These are phyloP conservation scores for Heloderma charlesbogerti DNA, from an alignment of 2,113 vertebrate species.

Conservation along the genomic window DNA sequence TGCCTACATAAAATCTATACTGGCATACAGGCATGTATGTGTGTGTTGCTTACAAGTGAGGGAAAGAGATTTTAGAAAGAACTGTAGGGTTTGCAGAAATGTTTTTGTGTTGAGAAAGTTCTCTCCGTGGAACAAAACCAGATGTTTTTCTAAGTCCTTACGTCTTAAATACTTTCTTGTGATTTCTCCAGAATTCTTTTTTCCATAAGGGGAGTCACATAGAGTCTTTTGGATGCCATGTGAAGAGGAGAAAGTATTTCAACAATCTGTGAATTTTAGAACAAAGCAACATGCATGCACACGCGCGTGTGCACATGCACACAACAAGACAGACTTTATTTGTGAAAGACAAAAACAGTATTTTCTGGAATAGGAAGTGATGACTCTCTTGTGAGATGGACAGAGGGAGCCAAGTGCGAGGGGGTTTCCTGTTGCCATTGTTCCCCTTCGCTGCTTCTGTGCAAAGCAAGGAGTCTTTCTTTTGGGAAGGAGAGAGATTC, in stretches of 20 bases:
- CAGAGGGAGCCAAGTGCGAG: slow-evolving; percentile 20
- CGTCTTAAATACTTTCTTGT: slow-evolving; percentile 52
- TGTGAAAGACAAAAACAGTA: slow-evolving; percentile 45
- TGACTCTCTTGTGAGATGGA: background rate
- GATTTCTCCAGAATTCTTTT: slow-evolving; percentile 56
- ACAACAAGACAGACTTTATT: slow-evolving; percentile 58
- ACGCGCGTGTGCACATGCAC: background rate
- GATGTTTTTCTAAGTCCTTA: slow-evolving; percentile 73
- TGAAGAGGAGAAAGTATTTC: slow-evolving; percentile 4
- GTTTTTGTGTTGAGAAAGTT: slow-evolving; percentile 69
- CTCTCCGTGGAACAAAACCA: slow-evolving; percentile 70
- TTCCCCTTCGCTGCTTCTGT: background rate
- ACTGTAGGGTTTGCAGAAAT: slow-evolving; percentile 67
- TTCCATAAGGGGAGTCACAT: slow-evolving; percentile 50
- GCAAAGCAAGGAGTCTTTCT: background rate
- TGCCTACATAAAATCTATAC: slow-evolving; percentile 42
- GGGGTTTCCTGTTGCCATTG: slow-evolving; percentile 52
- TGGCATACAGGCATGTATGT: slow-evolving; percentile 62
- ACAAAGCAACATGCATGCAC: slow-evolving; percentile 1
- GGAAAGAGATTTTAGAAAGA: slow-evolving; percentile 62
- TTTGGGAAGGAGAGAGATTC: slow-evolving; percentile 14
- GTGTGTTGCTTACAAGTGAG: slow-evolving; percentile 29
- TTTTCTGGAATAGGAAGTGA: slow-evolving; percentile 36
- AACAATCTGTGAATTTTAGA: slow-evolving; percentile 4
- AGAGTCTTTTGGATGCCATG: slow-evolving; percentile 41